These are phyloP conservation scores for Anguilla anguilla DNA, from an alignment of 2,797 vertebrate genomes.

Conservation along the genomic window DNA sequence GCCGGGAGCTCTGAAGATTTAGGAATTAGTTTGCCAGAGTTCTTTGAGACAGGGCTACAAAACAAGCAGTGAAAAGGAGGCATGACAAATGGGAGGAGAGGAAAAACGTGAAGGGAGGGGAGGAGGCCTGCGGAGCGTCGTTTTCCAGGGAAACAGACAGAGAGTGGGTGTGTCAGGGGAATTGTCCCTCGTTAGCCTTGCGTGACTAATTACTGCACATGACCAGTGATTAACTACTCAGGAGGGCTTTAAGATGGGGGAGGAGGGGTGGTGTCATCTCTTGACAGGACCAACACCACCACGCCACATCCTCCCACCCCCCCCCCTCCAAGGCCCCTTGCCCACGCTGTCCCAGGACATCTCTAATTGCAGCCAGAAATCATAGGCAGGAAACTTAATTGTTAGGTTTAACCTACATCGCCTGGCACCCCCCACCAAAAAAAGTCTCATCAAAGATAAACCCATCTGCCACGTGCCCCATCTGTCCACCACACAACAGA, in stretches of 20 bases:
- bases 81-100: background rate
- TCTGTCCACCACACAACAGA: background rate
- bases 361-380: slow-evolving; percentile 40
- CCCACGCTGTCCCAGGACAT: slow-evolving; percentile 38
- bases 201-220: slow-evolving; percentile 64
- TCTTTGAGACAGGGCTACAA: background rate
- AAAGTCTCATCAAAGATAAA: slow-evolving; percentile 36
- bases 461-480: slow-evolving; percentile 67
- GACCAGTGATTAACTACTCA: slow-evolving; percentile 59
- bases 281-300: slow-evolving; percentile 54
- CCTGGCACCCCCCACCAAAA: slow-evolving; percentile 16
- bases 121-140: slow-evolving; percentile 21
- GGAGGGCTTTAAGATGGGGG: slow-evolving; percentile 33
- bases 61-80: background rate
- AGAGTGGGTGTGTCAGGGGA: slow-evolving; percentile 61
- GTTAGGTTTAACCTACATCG: slow-evolving; percentile 68
- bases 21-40: background rate
- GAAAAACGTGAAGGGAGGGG: slow-evolving; percentile 21
- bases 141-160: slow-evolving; percentile 35
- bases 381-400: slow-evolving; percentile 70
- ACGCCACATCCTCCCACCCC: slow-evolving; percentile 38
- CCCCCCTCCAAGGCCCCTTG: slow-evolving; percentile 36
- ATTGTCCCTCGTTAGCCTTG: slow-evolving; percentile 67
- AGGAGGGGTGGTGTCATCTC: slow-evolving; percentile 35
- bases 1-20: background rate